A percentile compares a stretch with the other conserved stretches of the same genome.
These are phyloP conservation scores for Alectura lathami DNA, from an alignment of 2,113 vertebrate genomes.

Conservation along the genomic window DNA sequence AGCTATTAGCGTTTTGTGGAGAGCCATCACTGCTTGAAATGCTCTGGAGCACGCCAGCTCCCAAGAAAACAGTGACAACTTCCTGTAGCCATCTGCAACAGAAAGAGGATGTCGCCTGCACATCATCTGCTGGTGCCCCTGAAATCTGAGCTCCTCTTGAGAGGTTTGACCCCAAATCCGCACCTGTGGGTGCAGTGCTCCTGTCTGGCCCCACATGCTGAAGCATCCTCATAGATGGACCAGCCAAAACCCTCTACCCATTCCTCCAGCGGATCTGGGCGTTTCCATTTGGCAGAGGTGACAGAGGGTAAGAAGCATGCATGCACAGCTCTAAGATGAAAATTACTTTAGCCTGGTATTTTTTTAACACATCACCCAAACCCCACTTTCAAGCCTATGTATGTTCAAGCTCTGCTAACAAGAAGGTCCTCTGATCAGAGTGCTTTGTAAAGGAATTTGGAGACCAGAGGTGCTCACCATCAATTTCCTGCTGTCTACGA, in stretches of 20 bases:
- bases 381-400: slow-evolving; percentile 61
- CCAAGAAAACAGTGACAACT: background rate
- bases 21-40: background rate
- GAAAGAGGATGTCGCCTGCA: background rate
- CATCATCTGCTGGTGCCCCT: background rate
- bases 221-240: background rate
- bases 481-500: slow-evolving; percentile 88
- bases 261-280: background rate
- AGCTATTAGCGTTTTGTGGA: background rate
- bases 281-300: background rate
- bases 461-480: slow-evolving; percentile 76
- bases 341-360: slow-evolving; percentile 57
- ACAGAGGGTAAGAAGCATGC: background rate
- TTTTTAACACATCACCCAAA: slow-evolving; percentile 64
- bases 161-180: background rate
- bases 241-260: background rate
- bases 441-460: slow-evolving; percentile 83
- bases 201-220: rapidly evolving
- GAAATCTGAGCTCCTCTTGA: background rate
- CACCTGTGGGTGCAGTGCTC: background rate
- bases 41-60: background rate
- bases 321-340: background rate
- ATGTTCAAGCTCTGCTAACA: slow-evolving; percentile 78
- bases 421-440: slow-evolving; percentile 77
- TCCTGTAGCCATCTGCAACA: background rate